These are phyloP conservation scores for Pelosia muscerda DNA, from an alignment of 2,888 invertebrate species.

Conservation along the genomic window DNA sequence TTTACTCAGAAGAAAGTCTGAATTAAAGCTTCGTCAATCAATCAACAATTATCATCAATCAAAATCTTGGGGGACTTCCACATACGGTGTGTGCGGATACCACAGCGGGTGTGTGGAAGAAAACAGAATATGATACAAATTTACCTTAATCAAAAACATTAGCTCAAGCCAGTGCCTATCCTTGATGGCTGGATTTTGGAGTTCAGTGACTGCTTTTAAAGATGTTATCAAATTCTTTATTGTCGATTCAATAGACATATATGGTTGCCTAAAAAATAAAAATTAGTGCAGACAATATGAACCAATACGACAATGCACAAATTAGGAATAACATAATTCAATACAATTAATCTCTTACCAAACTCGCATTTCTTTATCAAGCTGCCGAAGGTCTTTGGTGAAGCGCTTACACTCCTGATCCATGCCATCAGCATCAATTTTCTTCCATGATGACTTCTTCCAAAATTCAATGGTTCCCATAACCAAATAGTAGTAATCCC, in stretches of 20 bases:
- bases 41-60: conserved; percentile 12
- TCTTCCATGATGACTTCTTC: conserved; percentile 97
- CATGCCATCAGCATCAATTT: conserved; percentile 97
- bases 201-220: conserved; percentile 95
- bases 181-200: conserved; percentile 97
- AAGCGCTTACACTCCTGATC: conserved; percentile 98
- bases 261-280: conserved; percentile 89
- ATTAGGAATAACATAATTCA: background rate
- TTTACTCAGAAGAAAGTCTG: too few species aligned
- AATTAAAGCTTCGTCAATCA: too few species aligned
- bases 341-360: conserved; percentile 80
- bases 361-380: conserved; percentile 93
- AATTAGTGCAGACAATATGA: background rate
- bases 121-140: background rate
- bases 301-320: too few species aligned
- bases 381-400: conserved; percentile 92
- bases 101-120: too few species aligned
- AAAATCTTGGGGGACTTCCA: too few species aligned
- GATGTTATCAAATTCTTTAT: conserved; percentile 98
- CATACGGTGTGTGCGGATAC: too few species aligned
- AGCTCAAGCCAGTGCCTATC: conserved; percentile 98
- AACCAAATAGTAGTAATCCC: conserved; percentile 96
- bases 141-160: conserved; percentile 96
- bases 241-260: conserved; percentile 91
- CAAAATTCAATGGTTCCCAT: conserved; percentile 95